Base-by-base conservation (phyloP, 2,888 invertebrate genomes). In the Spodoptera exigua region DNA sequence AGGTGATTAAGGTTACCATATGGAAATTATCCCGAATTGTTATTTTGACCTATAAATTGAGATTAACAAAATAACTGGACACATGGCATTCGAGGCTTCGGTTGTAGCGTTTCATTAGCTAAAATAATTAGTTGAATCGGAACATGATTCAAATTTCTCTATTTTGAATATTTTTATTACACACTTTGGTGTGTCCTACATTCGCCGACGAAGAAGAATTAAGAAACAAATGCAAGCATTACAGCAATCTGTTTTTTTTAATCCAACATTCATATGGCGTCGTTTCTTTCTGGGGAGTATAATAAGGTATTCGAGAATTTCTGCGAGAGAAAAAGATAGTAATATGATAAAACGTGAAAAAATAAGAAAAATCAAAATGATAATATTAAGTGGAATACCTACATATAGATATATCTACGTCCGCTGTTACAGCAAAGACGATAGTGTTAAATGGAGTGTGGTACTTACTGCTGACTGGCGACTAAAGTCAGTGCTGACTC, bases 1-100 rank as follows among this genome's bases (percentile, higher is more conserved):
- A 83, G 78, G 82, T 84, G 78, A 86, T 86, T 87, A 87, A 79
- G 81, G 81, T 81, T 81, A 72, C 75, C 79, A 77, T 82, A 81
- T 83, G 79, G 74, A 78, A 82, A 83, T 81, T 79, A 77, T 83
- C 76, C 74, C 68, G 66, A 80, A 81, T 80, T 74, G 76, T 72
- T 70, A 76, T 80, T 80, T 74, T 78, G 80, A 69, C 75, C 76
- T 64, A 81, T 86, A 81, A 85, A 83, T 83, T 49, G 60, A 63
- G 78, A 73, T 80, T 75, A 81, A 79, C 78, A 76, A 80, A n/a
- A 81, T 76, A 79, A 76, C 63, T 74, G 70, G 66, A 75, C 58
- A 76, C 61, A 37, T 57, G 60, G 74, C 69, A 78, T n/a, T n/a
- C n/a, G n/a, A n/a, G n/a, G 74, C 54, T 63, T 70, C 72, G 61